phyloP scores from a whole-genome alignment of 2,113 vertebrate species.

The Forbesichthys papilliferus region DNA sequence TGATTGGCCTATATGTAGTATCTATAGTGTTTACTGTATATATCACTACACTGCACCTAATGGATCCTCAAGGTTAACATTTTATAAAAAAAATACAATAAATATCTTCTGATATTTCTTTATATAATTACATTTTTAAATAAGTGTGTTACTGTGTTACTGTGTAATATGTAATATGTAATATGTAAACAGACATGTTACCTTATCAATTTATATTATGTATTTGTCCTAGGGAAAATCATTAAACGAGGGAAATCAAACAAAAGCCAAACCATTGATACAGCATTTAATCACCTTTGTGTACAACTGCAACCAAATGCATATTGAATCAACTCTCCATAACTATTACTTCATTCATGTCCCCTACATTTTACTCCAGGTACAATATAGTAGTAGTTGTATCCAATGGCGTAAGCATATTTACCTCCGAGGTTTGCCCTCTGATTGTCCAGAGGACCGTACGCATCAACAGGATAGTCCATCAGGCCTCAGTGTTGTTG shows the following conservation, averaged over 20 bases:
- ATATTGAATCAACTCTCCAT: no score
- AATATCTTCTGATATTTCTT: neutral
- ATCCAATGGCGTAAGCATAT: constrained; percentile 39
- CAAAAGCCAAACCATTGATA: no score
- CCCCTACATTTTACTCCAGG: constrained; percentile 49
- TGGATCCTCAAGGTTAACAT: neutral
- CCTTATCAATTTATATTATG: no score
- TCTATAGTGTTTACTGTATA: neutral
- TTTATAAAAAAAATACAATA: neutral
- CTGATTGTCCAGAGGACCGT: constrained; percentile 76
- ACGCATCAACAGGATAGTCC: constrained; percentile 72
- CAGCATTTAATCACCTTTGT: no score
- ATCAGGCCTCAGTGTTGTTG: constrained; percentile 67
- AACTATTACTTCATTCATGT: neutral
- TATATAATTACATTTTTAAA: neutral
- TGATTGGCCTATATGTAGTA: neutral
- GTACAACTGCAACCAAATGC: no score
- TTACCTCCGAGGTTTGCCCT: constrained; percentile 61
- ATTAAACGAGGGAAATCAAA: no score
- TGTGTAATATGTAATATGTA: neutral
- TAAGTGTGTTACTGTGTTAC: neutral
- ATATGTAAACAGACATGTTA: no score
- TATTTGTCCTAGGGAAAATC: no score
- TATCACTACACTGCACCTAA: no score
- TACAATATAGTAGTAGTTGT: constrained; percentile 71